phyloP scores from a whole-genome alignment of 2,888 invertebrate genomes.

The Drosophila cognata region DNA sequence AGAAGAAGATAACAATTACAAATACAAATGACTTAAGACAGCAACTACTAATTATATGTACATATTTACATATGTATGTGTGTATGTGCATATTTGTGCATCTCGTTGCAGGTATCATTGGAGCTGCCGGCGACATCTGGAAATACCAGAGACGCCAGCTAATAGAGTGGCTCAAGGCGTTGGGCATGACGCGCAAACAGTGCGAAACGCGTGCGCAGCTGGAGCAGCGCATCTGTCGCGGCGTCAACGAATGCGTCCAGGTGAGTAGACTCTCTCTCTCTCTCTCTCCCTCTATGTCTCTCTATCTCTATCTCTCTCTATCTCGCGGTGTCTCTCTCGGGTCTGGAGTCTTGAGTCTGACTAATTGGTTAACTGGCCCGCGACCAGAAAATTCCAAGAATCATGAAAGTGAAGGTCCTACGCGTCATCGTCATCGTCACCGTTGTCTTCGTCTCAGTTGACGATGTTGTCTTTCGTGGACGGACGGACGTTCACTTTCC shows the following conservation, averaged over 20 bases:
- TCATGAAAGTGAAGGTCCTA: constrained; percentile 69
- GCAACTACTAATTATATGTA: constrained; percentile 32
- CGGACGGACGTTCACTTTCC: constrained; percentile 61
- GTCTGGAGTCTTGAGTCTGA: constrained; percentile 32
- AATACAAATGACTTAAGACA: constrained; percentile 58
- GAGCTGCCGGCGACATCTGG: constrained; percentile 93
- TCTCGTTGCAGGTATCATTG: constrained; percentile 89
- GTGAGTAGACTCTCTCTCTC: constrained; percentile 55
- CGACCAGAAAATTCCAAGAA: constrained; percentile 60
- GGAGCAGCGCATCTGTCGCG: constrained; percentile 88
- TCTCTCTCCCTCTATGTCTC: not conserved
- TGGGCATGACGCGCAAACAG: constrained; percentile 89
- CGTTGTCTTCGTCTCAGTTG: constrained; percentile 10
- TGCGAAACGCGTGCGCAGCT: constrained; percentile 87
- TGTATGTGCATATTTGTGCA: not conserved
- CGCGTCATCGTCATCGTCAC: constrained; percentile 45
- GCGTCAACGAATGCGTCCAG: constrained; percentile 88
- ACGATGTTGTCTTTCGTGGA: constrained; percentile 18
- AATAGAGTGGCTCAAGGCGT: constrained; percentile 89
- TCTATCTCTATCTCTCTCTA: not conserved
- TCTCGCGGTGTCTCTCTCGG: not conserved
- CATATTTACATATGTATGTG: not conserved
- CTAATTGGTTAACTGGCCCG: constrained; percentile 47
- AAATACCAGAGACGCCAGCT: constrained; percentile 92
- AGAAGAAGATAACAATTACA: not conserved